Percentiles rank a stretch among this genome's conserved stretches.
phyloP scores from a whole-genome alignment of 2,888 invertebrate species.

The Eupsilia transversa region DNA sequence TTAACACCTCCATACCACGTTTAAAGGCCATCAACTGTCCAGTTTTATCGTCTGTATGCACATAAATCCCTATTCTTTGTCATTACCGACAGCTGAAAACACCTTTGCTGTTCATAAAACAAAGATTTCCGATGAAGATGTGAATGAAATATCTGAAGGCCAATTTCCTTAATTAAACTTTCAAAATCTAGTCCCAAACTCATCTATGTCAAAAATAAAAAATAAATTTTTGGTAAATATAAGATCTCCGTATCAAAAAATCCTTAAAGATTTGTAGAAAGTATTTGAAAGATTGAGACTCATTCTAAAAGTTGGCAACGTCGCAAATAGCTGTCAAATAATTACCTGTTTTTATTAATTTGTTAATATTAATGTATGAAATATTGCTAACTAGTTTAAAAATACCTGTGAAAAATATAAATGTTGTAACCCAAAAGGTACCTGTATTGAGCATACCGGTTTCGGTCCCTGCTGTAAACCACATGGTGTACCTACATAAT shows the following conservation, averaged over 20 bases:
- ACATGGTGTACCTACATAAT: too few relatives aligned
- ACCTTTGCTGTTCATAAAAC: neutral
- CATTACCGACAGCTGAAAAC: neutral
- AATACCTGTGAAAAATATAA: too few relatives aligned
- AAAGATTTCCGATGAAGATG: neutral
- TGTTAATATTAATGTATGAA: too few relatives aligned
- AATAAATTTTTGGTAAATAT: too few relatives aligned
- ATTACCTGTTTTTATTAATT: too few relatives aligned
- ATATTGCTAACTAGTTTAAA: too few relatives aligned
- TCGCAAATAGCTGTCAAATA: too few relatives aligned
- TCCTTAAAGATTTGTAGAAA: too few relatives aligned
- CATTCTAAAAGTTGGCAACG: too few relatives aligned
- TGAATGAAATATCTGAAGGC: neutral
- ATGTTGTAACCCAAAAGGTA: too few relatives aligned
- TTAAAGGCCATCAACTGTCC: slow-evolving; percentile 5
- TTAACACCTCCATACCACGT: slow-evolving; percentile 8
- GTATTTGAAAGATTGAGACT: neutral
- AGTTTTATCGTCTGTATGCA: slow-evolving; percentile 13
- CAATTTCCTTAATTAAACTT: neutral
- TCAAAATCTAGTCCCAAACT: neutral
- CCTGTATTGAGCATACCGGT: too few relatives aligned
- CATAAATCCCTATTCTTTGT: slow-evolving; percentile 2
- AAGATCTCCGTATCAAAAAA: neutral
- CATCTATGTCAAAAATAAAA: neutral
- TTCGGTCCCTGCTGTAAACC: too few relatives aligned